Base-by-base conservation (phyloP, 1,140 invertebrate genomes). In the Lepidotrigona ventralis region DNA sequence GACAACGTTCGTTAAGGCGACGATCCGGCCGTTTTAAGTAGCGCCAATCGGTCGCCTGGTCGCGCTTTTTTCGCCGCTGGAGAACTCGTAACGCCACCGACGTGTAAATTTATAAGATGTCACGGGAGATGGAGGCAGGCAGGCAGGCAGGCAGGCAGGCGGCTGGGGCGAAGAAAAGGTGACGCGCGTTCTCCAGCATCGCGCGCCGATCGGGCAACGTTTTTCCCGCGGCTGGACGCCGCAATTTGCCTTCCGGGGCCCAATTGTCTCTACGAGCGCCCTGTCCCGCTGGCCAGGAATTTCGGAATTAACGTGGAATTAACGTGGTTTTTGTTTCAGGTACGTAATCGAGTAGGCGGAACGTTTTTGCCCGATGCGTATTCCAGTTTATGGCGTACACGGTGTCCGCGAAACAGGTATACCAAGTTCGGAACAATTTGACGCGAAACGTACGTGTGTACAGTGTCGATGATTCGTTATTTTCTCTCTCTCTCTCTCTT, bases 1-100 rank as follows among this genome's bases (percentile, higher is more conserved):
- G 83, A 85, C 79, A 75, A 72, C 83, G 79, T 85, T 85, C 79
- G 83, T 85, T 85, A 85, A 76, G 64, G 54, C 83, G 79, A 81
- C 71, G 53, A 74, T 63, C 71, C 39, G 56, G 68, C 53, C 83
- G 54, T 85, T 85, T 85, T 85, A 81, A 79, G 79, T 73, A 69
- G 66, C 74, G 66, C 26, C 46, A 54, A 54, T 68, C 54, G 71
- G 58, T 14, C 26, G 66, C 68, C 68, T 51, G 39, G 68, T 70
- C 64, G 74, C 75, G 66, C 54, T 6, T 83, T 83, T 83, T 78
- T 83, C 39, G 39, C 54, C 54, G 6, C 1, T 6, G 11, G 14
- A n/a, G 15, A 9, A 6, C 53, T 58, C 63, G 80, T 77, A 77
- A 69, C 75, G 66, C 68, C 56, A 46, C 23, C 21, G 51, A 46